phyloP scores from a whole-genome alignment of 1,140 invertebrate genomes.

The Sipha flava region DNA sequence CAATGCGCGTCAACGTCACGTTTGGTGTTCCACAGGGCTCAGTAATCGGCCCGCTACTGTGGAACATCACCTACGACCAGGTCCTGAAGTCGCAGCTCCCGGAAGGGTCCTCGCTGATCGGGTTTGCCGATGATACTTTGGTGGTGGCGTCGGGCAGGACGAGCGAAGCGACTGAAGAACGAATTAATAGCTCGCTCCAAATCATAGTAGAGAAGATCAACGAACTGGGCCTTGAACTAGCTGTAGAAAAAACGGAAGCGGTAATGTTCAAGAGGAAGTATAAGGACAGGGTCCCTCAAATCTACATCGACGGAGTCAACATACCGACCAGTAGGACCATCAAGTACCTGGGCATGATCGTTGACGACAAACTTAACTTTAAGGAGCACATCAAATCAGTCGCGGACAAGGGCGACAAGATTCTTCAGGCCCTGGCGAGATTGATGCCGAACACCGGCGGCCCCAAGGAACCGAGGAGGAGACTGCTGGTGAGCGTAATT shows the following conservation, averaged over 20 bases:
- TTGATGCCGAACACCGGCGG: neutral
- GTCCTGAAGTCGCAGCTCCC: neutral
- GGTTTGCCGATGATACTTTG: neutral
- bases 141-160: too few relatives aligned
- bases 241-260: neutral
- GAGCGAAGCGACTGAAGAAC: too few relatives aligned
- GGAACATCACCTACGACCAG: neutral
- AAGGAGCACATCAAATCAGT: neutral
- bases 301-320: fast-evolving
- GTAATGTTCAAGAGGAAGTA: neutral
- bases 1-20: neutral
- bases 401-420: neutral
- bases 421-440: neutral
- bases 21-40: neutral
- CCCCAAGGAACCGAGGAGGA: neutral
- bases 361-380: neutral
- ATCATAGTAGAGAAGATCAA: neutral
- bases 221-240: neutral
- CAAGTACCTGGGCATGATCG: neutral
- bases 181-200: too few relatives aligned
- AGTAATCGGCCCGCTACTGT: neutral
- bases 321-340: fast-evolving
- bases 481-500: neutral
- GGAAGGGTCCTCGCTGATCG: neutral
- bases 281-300: neutral